Evolutionary conservation across 2,797 vertebrate genomes (phyloP).

Genomic region (Staurois parvus): DNA sequence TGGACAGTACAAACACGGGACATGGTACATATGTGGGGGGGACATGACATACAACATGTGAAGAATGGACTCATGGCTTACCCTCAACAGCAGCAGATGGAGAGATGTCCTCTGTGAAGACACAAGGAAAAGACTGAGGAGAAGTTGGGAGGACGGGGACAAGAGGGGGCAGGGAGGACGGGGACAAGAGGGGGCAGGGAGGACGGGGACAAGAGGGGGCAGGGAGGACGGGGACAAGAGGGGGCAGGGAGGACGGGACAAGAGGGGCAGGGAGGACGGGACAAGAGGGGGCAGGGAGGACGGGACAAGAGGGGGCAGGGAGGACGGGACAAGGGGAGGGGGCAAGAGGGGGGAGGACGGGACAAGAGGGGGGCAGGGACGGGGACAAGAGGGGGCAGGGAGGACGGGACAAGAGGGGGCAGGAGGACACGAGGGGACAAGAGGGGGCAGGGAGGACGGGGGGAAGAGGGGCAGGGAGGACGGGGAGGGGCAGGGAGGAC

Average conservation of each 20-base stretch:
- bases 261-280: not conserved
- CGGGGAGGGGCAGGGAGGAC: too few relatives aligned
- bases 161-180: not conserved
- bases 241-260: not conserved
- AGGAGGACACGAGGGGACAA: too few relatives aligned
- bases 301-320: not conserved
- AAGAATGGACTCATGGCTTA: not conserved
- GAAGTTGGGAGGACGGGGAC: not conserved
- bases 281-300: too few relatives aligned
- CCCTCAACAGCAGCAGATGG: constrained; percentile 31
- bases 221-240: not conserved
- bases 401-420: not conserved
- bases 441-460: not conserved
- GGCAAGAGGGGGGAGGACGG: not conserved
- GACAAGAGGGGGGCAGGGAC: too few relatives aligned
- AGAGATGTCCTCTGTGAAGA: constrained; percentile 17
- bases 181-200: not conserved
- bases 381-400: not conserved
- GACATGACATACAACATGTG: not conserved
- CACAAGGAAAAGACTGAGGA: not conserved
- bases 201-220: too few relatives aligned
- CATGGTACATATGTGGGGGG: not conserved
- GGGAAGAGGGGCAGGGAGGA: too few relatives aligned
- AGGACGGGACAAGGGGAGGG: not conserved
- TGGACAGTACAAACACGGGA: too few relatives aligned